Base-by-base conservation (phyloP, 1,140 invertebrate genomes). In the Cyclina sinensis region DNA sequence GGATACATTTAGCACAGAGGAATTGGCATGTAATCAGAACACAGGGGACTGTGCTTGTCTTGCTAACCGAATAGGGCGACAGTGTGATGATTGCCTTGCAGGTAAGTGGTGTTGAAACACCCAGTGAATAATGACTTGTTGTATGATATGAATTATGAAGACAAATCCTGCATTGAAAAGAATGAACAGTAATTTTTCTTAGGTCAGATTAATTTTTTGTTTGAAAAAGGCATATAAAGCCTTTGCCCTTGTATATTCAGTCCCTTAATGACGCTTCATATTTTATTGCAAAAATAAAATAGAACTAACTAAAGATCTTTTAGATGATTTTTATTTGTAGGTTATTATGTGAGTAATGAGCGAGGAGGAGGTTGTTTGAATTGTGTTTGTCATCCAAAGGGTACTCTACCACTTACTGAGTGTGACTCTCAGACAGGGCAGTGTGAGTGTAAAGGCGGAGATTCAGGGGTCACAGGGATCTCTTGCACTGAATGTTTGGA, bases 81-180 rank as follows among this genome's bases (percentile, higher is more conserved):
- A 97, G 79, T 99, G 99, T 95, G 98, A 99, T 95, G 97, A 99
- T 95, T 99, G 99, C 95, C 97, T 98, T 96, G 96, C 97, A 24
- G 98, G 98, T 94, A 97, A 97, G 95, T 99, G 4, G 21, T 12
- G 14, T 54, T 54, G 21, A 48, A 43, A 43, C 43, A n/a, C n/a
- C n/a, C n/a, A n/a, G n/a, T n/a, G n/a, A n/a, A n/a, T n/a, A n/a
- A n/a, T n/a, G n/a, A n/a, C n/a, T n/a, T n/a, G n/a, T n/a, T n/a
- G n/a, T n/a, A n/a, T n/a, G n/a, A n/a, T n/a, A n/a, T n/a, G n/a
- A n/a, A n/a, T n/a, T n/a, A n/a, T n/a, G n/a, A n/a, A n/a, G n/a
- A n/a, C n/a, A n/a, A n/a, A n/a, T n/a, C n/a, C n/a, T n/a, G n/a
- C n/a, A n/a, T n/a, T n/a, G n/a, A n/a, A n/a, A n/a, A n/a, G n/a